A percentile compares a stretch with the other conserved stretches of the same genome.
Evolutionary conservation across 2,113 vertebrate species (phyloP).

Genomic region (Danionella cerebrum): DNA sequence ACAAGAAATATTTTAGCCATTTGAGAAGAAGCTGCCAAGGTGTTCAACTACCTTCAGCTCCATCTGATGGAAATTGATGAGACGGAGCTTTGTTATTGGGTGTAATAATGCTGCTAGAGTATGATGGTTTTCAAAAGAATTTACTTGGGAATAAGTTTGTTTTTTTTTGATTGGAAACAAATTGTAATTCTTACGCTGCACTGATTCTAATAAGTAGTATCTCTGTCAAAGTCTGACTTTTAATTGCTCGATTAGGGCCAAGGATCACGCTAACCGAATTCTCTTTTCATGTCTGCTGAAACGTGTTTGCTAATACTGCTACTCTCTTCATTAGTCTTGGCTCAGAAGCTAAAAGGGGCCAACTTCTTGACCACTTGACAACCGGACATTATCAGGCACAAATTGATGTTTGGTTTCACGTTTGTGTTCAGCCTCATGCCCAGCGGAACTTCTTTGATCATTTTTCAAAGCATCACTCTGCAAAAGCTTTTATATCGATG

Average conservation of each 20-base stretch:
- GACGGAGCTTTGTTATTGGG: no score
- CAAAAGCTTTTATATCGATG: slow-evolving; percentile 2
- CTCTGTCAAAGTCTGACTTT: background rate
- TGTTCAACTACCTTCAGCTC: no score
- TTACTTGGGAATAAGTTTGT: no score
- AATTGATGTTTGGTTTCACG: slow-evolving; percentile 59
- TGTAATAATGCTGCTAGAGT: no score
- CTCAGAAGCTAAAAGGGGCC: slow-evolving; percentile 51
- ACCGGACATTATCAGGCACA: slow-evolving; percentile 57
- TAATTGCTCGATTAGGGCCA: slow-evolving; percentile 48
- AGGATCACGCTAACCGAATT: slow-evolving; percentile 50
- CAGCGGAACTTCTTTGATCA: slow-evolving; percentile 59
- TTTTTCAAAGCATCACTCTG: slow-evolving; percentile 55
- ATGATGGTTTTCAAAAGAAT: no score
- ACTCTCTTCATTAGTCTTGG: slow-evolving; percentile 56
- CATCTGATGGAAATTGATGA: no score
- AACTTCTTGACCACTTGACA: slow-evolving; percentile 49
- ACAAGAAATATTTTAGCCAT: no score
- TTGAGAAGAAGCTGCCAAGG: no score
- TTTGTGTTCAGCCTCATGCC: slow-evolving; percentile 45
- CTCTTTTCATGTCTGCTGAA: slow-evolving; percentile 26
- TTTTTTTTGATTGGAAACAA: background rate
- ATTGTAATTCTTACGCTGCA: background rate
- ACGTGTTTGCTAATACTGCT: slow-evolving; percentile 34
- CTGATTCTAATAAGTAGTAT: background rate